These are phyloP conservation scores for Aricia agestis DNA, from an alignment of 1,140 invertebrate species.

Conservation along the genomic window DNA sequence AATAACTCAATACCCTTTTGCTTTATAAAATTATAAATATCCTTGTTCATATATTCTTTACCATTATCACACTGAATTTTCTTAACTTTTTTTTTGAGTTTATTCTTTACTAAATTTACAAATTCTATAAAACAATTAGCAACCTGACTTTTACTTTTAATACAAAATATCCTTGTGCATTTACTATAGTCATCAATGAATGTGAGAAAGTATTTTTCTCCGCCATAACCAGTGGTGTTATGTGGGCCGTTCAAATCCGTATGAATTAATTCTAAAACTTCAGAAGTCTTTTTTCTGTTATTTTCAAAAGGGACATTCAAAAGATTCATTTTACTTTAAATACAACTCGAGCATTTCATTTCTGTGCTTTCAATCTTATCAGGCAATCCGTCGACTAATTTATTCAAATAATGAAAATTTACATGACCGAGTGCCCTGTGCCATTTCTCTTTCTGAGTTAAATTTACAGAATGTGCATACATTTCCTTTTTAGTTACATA, in stretches of 20 bases:
- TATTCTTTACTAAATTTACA: conserved; percentile 47
- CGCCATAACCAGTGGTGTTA: conserved; percentile 41
- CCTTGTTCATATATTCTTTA: conserved; percentile 43
- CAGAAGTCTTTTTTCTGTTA: conserved; percentile 44
- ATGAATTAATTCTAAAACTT: conserved; percentile 50
- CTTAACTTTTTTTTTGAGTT: conserved; percentile 44
- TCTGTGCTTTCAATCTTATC: conserved; percentile 42
- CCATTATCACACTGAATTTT: conserved; percentile 60
- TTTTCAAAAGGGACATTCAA: conserved; percentile 61
- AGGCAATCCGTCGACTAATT: conserved; percentile 39
- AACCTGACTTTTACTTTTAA: conserved; percentile 46
- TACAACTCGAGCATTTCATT: conserved; percentile 41
- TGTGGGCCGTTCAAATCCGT: conserved; percentile 56
- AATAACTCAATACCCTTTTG: conserved; percentile 45
- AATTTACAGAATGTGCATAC: conserved; percentile 25
- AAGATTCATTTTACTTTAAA: conserved; percentile 41
- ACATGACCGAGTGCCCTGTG: conserved; percentile 47
- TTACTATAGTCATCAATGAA: conserved; percentile 58
- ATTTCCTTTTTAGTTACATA: conserved; percentile 36
- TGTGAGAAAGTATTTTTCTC: conserved; percentile 41
- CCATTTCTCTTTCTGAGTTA: conserved; percentile 43
- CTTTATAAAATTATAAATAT: conserved; percentile 51
- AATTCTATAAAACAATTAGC: conserved; percentile 42
- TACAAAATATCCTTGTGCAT: conserved; percentile 44
- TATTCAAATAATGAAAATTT: conserved; percentile 48